These are phyloP conservation scores for Drosophila fuyamai DNA, from an alignment of 1,140 invertebrate genomes.

Conservation along the genomic window DNA sequence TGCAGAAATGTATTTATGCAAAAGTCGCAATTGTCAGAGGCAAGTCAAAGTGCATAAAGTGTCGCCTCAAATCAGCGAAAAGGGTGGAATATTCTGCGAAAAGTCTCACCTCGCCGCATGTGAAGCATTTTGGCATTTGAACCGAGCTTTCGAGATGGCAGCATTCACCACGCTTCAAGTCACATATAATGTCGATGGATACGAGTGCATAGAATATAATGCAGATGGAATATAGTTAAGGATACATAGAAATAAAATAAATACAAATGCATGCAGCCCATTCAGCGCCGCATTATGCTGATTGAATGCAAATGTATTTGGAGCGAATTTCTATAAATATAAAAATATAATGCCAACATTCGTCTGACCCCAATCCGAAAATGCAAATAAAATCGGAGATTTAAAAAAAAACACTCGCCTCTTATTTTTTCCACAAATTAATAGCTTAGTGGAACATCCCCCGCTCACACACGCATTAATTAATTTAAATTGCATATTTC, in stretches of 20 bases:
- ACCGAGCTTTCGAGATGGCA: constrained; percentile 51
- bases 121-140: constrained; percentile 77
- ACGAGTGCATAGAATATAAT: constrained; percentile 29
- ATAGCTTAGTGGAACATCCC: constrained; percentile 31
- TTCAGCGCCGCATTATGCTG: constrained; percentile 46
- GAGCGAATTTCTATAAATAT: constrained; percentile 65
- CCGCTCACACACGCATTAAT: constrained; percentile 43
- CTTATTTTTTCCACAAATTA: constrained; percentile 42
- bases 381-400: constrained; percentile 6
- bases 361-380: constrained; percentile 21
- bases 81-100: constrained; percentile 14
- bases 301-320: constrained; percentile 78
- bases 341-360: constrained; percentile 40
- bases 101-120: constrained; percentile 46
- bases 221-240: constrained; percentile 20
- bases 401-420: background rate
- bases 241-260: constrained; percentile 28
- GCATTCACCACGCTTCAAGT: constrained; percentile 1
- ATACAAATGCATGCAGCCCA: constrained; percentile 22
- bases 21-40: constrained; percentile 80
- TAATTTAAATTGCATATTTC: constrained; percentile 73
- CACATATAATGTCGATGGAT: constrained; percentile 20
- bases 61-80: constrained; percentile 58
- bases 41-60: constrained; percentile 70
- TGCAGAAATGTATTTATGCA: constrained; percentile 82